Percentiles rank a stretch among this genome's conserved stretches.
phyloP scores from a whole-genome alignment of 2,888 invertebrate species.

The Leucania comma region DNA sequence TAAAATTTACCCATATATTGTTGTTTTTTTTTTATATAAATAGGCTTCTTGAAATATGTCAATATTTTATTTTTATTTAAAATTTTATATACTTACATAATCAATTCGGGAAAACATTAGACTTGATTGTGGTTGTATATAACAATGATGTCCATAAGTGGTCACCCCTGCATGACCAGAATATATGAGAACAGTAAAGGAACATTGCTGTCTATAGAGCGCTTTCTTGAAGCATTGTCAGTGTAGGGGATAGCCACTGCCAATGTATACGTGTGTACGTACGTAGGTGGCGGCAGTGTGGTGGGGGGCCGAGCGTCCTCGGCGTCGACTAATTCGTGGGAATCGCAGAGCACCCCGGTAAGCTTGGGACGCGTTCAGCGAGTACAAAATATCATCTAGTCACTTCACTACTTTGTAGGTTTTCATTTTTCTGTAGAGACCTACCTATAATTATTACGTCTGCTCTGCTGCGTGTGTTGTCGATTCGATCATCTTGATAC shows the following conservation, averaged over 20 bases:
- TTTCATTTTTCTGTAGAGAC: constrained; percentile 89
- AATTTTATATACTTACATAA: constrained; percentile 10
- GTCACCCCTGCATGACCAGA: constrained; percentile 18
- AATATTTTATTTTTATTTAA: constrained; percentile 8
- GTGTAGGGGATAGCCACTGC: constrained; percentile 69
- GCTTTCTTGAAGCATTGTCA: constrained; percentile 62
- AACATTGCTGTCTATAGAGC: constrained; percentile 42
- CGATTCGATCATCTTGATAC: constrained; percentile 84
- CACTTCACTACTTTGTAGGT: constrained; percentile 86
- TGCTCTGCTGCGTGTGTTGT: constrained; percentile 90
- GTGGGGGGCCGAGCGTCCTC: constrained; percentile 83
- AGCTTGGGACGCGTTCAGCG: constrained; percentile 85
- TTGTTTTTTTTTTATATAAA: not conserved
- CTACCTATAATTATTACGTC: constrained; percentile 86
- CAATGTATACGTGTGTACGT: constrained; percentile 86
- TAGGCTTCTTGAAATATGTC: not conserved
- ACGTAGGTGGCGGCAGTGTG: constrained; percentile 89
- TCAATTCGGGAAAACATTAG: constrained; percentile 21
- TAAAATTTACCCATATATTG: constrained; percentile 13
- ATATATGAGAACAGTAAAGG: constrained; percentile 37
- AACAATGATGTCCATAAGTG: constrained; percentile 29
- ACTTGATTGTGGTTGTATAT: constrained; percentile 23
- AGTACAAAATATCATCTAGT: constrained; percentile 79
- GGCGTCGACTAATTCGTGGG: constrained; percentile 84
- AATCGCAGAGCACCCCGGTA: constrained; percentile 87